These are phyloP conservation scores for Eumacrocentrus americanus DNA, from an alignment of 2,888 invertebrate genomes.

Conservation along the genomic window DNA sequence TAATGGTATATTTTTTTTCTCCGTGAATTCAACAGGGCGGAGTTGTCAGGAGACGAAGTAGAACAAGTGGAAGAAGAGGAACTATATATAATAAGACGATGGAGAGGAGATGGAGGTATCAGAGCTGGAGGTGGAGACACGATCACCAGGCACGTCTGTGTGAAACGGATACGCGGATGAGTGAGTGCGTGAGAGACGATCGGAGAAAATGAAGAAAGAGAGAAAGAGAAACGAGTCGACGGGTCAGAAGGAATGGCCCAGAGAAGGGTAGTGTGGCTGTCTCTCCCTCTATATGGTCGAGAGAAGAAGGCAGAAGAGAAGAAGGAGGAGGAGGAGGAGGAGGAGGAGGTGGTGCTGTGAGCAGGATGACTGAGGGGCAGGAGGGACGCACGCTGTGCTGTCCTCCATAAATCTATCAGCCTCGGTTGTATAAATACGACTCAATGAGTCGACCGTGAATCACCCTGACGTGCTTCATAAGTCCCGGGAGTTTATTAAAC, in stretches of 20 bases:
- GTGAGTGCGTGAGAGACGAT: slow-evolving; percentile 19
- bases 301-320: slow-evolving; percentile 37
- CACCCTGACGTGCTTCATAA: slow-evolving; percentile 63
- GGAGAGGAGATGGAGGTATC: background rate
- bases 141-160: slow-evolving; percentile 7
- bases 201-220: slow-evolving; percentile 19
- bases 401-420: slow-evolving; percentile 62
- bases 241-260: slow-evolving; percentile 17
- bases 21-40: background rate
- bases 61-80: no score
- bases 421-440: slow-evolving; percentile 62
- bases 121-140: background rate
- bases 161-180: slow-evolving; percentile 24
- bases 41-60: no score
- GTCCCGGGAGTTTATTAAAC: slow-evolving; percentile 63
- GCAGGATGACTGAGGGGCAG: slow-evolving; percentile 34
- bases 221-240: slow-evolving; percentile 18
- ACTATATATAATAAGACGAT: no score
- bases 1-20: background rate
- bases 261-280: background rate
- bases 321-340: slow-evolving; percentile 24
- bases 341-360: slow-evolving; percentile 30
- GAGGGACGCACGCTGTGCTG: slow-evolving; percentile 60
- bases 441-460: slow-evolving; percentile 63
- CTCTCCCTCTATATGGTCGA: slow-evolving; percentile 22